Percentiles rank a stretch among this genome's conserved stretches.
Conservation (phyloP, 1,140 invertebrate genomes). For the Drosophila pallidifrons region DNA sequence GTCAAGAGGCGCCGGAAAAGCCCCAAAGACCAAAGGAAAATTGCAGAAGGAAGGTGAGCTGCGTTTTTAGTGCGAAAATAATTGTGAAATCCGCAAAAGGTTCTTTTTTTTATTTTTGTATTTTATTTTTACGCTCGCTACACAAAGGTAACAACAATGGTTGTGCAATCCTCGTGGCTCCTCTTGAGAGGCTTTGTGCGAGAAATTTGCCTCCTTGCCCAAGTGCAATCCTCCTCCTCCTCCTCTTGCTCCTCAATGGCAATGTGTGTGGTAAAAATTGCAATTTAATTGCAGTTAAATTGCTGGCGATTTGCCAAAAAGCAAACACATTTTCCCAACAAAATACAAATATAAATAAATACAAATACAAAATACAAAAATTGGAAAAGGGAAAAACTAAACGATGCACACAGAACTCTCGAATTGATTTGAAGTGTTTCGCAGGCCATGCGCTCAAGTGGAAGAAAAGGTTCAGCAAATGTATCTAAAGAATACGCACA, state of each 20-base stretch:
- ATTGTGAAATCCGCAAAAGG: constrained; percentile 71
- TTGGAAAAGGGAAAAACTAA: constrained; percentile 5
- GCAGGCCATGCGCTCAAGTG: constrained; percentile 73
- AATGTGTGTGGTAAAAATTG: constrained; percentile 77
- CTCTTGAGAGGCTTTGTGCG: constrained; percentile 53
- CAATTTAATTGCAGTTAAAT: constrained; percentile 83
- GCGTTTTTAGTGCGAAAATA: constrained; percentile 81
- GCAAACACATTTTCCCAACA: constrained; percentile 33
- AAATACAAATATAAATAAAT: neutral
- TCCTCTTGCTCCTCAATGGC: neutral
- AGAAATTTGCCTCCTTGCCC: constrained; percentile 56
- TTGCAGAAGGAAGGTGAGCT: constrained; percentile 12
- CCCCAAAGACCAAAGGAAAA: constrained; percentile 37
- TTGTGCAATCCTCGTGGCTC: constrained; percentile 13
- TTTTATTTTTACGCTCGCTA: constrained; percentile 29
- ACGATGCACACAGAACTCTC: constrained; percentile 36
- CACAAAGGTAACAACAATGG: constrained; percentile 71
- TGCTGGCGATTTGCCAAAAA: constrained; percentile 63
- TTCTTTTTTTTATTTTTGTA: constrained; percentile 26
- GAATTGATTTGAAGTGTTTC: constrained; percentile 54
- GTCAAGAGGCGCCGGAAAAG: constrained; percentile 71
- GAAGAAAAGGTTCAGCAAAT: constrained; percentile 71
- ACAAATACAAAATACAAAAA: constrained; percentile 5
- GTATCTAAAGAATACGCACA: constrained; percentile 69
- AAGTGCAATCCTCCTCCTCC: constrained; percentile 3